Evolutionary conservation across 2,888 invertebrate species (phyloP).

Genomic region (Allacma fusca): DNA sequence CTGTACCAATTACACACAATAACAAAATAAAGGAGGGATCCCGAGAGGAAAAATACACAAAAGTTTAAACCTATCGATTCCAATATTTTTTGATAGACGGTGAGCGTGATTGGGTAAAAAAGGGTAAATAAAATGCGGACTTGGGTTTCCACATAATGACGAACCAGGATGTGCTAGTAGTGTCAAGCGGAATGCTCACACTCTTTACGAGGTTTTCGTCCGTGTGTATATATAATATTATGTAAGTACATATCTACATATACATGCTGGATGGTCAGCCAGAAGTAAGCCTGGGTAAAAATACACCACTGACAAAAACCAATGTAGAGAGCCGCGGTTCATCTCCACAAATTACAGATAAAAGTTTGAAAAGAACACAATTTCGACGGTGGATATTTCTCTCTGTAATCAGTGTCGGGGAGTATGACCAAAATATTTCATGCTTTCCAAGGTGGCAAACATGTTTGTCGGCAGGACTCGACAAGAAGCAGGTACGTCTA

Average conservation of each 20-base stretch:
- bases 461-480: constrained; percentile 44
- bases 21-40: neutral
- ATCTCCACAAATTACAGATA: constrained; percentile 61
- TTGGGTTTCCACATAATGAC: neutral
- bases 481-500: constrained; percentile 42
- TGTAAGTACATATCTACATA: neutral
- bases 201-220: too few species aligned
- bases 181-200: too few species aligned
- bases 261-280: constrained; percentile 5
- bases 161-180: neutral
- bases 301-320: constrained; percentile 14
- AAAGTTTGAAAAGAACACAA: constrained; percentile 58
- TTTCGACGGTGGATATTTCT: constrained; percentile 54
- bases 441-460: constrained; percentile 54
- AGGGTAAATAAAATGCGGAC: constrained; percentile 5
- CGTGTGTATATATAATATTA: too few species aligned
- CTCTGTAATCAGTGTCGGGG: constrained; percentile 60
- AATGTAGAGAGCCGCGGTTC: constrained; percentile 52
- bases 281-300: neutral
- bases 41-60: neutral
- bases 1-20: neutral
- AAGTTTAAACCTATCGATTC: neutral
- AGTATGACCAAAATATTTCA: constrained; percentile 58
- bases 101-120: constrained; percentile 3
- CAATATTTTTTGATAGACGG: constrained; percentile 14